Conservation (phyloP, 2,113 vertebrate species). For the Poeciliopsis prolifica region DNA sequence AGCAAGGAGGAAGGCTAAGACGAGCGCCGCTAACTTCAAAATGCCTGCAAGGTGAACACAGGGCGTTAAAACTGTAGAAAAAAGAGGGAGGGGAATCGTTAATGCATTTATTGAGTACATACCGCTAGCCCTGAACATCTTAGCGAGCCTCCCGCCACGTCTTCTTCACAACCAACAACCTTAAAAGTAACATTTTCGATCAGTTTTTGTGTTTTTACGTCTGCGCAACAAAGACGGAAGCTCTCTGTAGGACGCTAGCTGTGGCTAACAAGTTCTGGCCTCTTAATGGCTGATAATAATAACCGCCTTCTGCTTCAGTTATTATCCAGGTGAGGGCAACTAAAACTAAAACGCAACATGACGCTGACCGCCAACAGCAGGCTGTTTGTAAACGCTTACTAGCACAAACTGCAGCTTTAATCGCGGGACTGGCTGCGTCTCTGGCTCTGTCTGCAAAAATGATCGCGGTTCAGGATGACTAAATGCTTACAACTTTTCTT, state of each 20-base stretch:
- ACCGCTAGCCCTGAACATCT: constrained; percentile 33
- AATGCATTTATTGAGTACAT: not conserved
- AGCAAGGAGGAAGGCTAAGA: constrained; percentile 84
- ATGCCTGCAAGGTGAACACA: constrained; percentile 74
- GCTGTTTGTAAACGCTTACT: not conserved
- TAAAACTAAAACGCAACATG: not conserved
- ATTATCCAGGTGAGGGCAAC: not conserved
- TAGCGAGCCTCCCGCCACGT: not conserved
- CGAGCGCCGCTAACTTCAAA: constrained; percentile 84
- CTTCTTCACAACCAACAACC: not conserved
- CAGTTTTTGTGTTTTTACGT: too few species aligned
- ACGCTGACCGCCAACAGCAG: not conserved
- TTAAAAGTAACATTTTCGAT: not conserved
- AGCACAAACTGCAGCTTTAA: not conserved
- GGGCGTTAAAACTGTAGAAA: too few species aligned
- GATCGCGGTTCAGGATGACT: not conserved
- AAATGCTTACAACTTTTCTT: not conserved
- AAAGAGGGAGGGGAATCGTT: too few species aligned
- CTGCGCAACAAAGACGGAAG: not conserved
- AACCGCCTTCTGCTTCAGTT: not conserved
- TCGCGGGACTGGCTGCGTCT: not conserved
- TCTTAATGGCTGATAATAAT: not conserved
- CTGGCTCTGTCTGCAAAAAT: not conserved
- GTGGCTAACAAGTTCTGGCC: not conserved
- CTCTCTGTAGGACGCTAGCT: too few species aligned